Conservation (phyloP, 2,113 vertebrate species). For the Muntiacus reevesi region DNA sequence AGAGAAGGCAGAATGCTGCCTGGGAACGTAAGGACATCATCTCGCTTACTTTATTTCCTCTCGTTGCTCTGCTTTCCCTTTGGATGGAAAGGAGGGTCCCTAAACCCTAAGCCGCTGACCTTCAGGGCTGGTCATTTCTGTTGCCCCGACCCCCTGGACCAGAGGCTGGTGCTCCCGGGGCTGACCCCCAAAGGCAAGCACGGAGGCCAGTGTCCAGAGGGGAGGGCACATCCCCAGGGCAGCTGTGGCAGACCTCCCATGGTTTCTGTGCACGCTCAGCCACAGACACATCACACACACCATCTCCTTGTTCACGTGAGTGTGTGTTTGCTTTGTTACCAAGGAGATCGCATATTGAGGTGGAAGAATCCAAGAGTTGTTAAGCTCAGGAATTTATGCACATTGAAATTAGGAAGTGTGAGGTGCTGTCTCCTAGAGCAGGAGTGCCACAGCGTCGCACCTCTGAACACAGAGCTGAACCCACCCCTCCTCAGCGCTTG, state of each 20-base stretch:
- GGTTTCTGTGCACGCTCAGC: too few species aligned
- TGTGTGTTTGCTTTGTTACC: not conserved
- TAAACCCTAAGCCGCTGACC: not conserved
- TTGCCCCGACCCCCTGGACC: not conserved
- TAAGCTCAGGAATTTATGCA: not conserved
- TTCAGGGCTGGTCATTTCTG: not conserved
- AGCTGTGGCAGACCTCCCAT: too few species aligned
- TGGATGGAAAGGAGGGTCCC: not conserved
- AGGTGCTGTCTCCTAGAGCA: not conserved
- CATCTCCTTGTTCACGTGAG: not conserved
- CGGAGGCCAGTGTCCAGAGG: too few species aligned
- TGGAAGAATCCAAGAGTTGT: not conserved
- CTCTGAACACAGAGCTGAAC: not conserved
- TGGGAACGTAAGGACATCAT: not conserved
- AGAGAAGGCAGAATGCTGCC: fast-evolving
- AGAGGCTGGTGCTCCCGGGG: too few species aligned
- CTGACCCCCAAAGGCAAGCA: not conserved
- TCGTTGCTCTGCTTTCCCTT: not conserved
- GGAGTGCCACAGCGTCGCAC: fast-evolving
- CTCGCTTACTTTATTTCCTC: not conserved
- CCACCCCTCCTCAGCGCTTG: too few species aligned
- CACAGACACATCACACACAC: too few species aligned
- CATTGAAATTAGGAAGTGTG: not conserved
- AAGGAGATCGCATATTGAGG: not conserved
- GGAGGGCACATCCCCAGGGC: too few species aligned